A percentile compares a stretch with the other conserved stretches of the same genome.
These are phyloP conservation scores for Eutrigla gurnardus DNA, from an alignment of 2,797 vertebrate genomes.

Conservation along the genomic window DNA sequence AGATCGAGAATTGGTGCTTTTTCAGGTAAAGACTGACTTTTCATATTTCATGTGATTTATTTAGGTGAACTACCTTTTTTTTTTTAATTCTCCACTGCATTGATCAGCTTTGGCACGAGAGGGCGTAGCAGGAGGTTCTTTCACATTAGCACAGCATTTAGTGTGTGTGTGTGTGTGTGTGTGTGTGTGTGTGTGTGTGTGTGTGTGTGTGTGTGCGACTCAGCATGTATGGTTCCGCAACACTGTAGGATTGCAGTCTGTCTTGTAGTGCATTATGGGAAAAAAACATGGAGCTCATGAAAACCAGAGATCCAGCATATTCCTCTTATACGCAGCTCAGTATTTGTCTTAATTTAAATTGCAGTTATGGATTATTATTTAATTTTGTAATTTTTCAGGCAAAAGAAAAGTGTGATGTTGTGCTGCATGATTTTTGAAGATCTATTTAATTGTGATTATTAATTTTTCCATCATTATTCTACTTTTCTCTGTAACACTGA, in stretches of 20 bases:
- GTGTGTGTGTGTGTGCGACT: neutral
- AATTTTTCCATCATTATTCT: no score
- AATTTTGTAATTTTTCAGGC: neutral
- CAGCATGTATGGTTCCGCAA: conserved; percentile 3
- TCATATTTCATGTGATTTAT: neutral
- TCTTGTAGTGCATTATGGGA: conserved; percentile 12
- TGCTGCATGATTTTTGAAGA: neutral
- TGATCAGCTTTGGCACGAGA: conserved; percentile 26
- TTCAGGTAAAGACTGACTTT: neutral
- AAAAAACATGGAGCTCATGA: neutral
- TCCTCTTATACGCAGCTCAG: neutral
- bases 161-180: neutral
- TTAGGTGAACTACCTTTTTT: conserved; percentile 23
- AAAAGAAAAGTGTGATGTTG: neutral
- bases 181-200: conserved; percentile 8
- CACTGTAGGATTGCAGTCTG: neutral
- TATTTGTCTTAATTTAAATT: neutral
- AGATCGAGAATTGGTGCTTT: neutral
- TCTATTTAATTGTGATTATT: no score
- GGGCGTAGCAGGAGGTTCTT: conserved; percentile 24
- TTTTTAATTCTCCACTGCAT: conserved; percentile 9
- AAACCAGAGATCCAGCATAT: neutral
- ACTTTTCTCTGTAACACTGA: no score
- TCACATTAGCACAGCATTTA: neutral
- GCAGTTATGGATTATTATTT: neutral